Conservation (phyloP, 2,113 vertebrate species). For the Anas platyrhynchos region DNA sequence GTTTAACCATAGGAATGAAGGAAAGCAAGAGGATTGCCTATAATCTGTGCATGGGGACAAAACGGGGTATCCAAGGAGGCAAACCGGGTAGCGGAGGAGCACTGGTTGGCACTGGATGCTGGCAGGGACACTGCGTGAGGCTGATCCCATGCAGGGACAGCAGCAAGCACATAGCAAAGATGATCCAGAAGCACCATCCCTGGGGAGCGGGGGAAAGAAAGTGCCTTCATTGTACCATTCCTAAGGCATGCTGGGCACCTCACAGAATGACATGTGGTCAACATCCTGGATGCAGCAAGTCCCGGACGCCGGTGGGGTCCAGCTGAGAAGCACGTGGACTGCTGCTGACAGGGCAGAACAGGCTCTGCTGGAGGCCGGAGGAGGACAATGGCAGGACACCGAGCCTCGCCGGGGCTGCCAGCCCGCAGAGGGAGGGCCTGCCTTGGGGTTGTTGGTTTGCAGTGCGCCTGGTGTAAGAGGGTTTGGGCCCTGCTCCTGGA, state of each 20-base stretch:
- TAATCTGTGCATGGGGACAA: not conserved
- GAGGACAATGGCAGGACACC: slow-evolving; percentile 25
- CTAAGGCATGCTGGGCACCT: slow-evolving; percentile 9
- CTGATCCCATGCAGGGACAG: not conserved
- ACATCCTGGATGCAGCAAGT: not conserved
- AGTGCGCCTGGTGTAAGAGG: not conserved
- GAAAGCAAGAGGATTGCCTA: not conserved
- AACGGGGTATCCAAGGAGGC: not conserved
- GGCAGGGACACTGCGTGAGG: not conserved
- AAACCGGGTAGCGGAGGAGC: not conserved
- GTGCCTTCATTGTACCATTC: slow-evolving; percentile 26
- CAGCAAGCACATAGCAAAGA: not conserved
- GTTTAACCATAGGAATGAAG: not conserved
- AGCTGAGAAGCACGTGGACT: slow-evolving; percentile 35
- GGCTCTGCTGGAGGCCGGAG: not conserved
- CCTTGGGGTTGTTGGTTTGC: not conserved
- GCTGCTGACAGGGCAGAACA: slow-evolving; percentile 18
- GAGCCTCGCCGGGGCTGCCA: slow-evolving; percentile 20
- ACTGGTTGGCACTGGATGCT: not conserved
- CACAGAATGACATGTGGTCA: slow-evolving; percentile 19
- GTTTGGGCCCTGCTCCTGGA: slow-evolving; percentile 32
- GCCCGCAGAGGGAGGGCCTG: not conserved
- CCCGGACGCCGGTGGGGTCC: not conserved
- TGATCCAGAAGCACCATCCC: not conserved
- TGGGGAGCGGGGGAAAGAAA: not conserved